Conservation (phyloP, 2,797 vertebrate genomes). For the Sebastes kiyomatsui region DNA sequence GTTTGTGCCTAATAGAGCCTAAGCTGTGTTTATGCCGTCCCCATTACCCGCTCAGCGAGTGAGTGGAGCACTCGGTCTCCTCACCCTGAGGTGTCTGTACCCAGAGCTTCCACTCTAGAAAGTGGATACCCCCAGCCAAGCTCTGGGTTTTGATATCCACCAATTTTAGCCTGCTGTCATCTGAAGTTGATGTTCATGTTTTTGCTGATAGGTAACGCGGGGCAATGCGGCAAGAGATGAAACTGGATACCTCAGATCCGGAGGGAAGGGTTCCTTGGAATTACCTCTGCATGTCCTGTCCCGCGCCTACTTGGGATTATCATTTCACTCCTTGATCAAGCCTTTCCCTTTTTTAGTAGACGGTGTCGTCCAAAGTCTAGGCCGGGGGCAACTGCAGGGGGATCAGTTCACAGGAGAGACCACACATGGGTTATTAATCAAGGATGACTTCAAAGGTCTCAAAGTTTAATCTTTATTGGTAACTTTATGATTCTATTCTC, state of each 20-base stretch:
- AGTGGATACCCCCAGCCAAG: conserved; percentile 60
- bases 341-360: conserved; percentile 79
- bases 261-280: conserved; percentile 75
- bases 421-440: conserved; percentile 63
- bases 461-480: conserved; percentile 38
- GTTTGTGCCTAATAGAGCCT: conserved; percentile 37
- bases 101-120: conserved; percentile 75
- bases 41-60: conserved; percentile 29
- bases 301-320: conserved; percentile 62
- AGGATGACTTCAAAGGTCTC: conserved; percentile 43
- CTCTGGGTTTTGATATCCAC: conserved; percentile 76
- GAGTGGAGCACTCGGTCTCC: conserved; percentile 22
- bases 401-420: conserved; percentile 55
- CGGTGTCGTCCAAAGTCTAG: conserved; percentile 39
- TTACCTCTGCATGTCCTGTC: conserved; percentile 53
- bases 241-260: conserved; percentile 71
- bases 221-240: conserved; percentile 64
- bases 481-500: conserved; percentile 6
- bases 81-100: conserved; percentile 58
- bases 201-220: conserved; percentile 73
- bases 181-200: conserved; percentile 80
- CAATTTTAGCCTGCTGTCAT: conserved; percentile 82
- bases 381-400: conserved; percentile 27
- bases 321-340: conserved; percentile 76
- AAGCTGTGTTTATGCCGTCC: conserved; percentile 53